These are phyloP conservation scores for Oncorhynchus nerka DNA, from an alignment of 2,113 vertebrate species.

Conservation along the genomic window DNA sequence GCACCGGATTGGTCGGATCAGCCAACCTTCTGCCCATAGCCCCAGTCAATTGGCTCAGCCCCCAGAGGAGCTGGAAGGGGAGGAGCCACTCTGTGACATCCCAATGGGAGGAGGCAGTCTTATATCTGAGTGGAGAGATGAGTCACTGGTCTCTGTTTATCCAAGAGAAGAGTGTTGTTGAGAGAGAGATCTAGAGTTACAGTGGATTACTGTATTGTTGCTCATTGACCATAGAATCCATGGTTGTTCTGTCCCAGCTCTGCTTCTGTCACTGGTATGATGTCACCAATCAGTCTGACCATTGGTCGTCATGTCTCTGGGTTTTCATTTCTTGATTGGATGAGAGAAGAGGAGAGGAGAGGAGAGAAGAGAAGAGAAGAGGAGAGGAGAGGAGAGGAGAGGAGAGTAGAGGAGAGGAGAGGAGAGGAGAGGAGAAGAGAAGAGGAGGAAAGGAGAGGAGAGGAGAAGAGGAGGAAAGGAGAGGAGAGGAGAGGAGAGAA, in stretches of 20 bases:
- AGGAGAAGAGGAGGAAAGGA: too few relatives aligned
- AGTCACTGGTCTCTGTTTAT: background rate
- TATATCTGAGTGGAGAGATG: background rate
- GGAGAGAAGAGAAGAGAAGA: background rate
- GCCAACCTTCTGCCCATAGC: constrained; percentile 77
- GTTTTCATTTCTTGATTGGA: background rate
- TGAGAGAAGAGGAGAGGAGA: background rate
- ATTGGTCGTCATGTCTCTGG: background rate
- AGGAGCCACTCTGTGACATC: constrained; percentile 52
- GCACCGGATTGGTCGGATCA: constrained; percentile 75
- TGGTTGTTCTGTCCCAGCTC: too few relatives aligned
- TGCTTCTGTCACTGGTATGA: background rate
- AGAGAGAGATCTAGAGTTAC: background rate
- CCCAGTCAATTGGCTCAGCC: constrained; percentile 66
- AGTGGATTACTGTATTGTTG: background rate
- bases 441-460: too few relatives aligned
- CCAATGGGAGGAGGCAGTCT: constrained; percentile 13
- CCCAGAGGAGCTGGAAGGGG: constrained; percentile 71
- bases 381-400: background rate
- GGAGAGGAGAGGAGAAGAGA: accelerated
- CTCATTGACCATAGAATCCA: too few relatives aligned
- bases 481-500: background rate
- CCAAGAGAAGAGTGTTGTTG: background rate
- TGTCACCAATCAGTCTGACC: background rate
- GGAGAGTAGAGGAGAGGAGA: accelerated